Conservation (phyloP, 2,888 invertebrate species). For the Cenopis cana region DNA sequence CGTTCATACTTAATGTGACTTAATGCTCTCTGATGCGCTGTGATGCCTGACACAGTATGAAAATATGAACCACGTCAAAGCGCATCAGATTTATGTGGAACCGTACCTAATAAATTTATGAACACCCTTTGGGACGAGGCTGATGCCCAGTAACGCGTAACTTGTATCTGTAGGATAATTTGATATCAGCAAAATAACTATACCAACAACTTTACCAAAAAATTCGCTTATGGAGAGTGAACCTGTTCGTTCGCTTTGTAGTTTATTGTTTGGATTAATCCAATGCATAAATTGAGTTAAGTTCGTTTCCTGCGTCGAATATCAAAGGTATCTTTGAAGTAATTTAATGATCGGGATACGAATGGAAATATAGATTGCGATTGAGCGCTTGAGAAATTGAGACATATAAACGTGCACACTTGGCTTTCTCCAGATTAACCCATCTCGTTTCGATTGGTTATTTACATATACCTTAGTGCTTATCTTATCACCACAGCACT, state of each 20-base stretch:
- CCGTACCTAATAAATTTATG: no score
- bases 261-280: slow-evolving; percentile 26
- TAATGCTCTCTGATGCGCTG: no score
- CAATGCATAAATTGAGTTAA: slow-evolving; percentile 6
- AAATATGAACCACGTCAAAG: no score
- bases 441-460: not conserved
- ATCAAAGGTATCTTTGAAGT: slow-evolving; percentile 26
- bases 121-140: no score
- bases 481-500: no score
- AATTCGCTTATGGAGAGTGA: not conserved
- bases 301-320: not conserved
- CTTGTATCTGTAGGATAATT: no score
- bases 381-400: not conserved
- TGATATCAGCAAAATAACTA: not conserved
- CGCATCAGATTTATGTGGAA: no score
- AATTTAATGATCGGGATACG: not conserved
- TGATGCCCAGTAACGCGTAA: no score
- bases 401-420: not conserved
- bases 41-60: no score
- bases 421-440: not conserved
- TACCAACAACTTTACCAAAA: not conserved
- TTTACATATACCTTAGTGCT: not conserved
- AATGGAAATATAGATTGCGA: not conserved
- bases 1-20: no score
- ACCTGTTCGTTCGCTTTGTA: not conserved